Evolutionary conservation across 92 coral and sea anemone species (phyloP).

Genomic region (Umimayanthus chanpuru): DNA sequence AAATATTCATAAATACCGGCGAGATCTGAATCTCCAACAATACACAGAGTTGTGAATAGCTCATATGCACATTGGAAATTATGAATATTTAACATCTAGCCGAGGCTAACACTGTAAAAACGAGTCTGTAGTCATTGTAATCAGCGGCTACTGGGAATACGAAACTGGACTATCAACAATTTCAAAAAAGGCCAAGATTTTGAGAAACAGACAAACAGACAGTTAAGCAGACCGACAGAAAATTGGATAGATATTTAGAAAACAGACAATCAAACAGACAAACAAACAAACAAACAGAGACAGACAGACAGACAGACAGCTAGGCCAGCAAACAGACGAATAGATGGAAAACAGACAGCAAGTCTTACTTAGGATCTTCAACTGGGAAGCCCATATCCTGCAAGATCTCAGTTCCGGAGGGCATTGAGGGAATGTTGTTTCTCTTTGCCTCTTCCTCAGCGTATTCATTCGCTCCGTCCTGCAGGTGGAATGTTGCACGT

Average conservation of each 20-base stretch:
- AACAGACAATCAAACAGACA: not conserved
- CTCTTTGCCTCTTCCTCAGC: conserved; percentile 73
- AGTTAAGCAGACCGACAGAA: not conserved
- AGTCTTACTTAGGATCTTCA: conserved; percentile 57
- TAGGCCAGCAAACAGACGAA: not conserved
- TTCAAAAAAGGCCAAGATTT: no score
- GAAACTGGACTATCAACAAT: no score
- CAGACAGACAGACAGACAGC: not conserved
- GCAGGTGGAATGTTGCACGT: conserved; percentile 2
- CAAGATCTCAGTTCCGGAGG: conserved; percentile 72
- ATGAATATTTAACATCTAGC: no score
- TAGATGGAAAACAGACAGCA: not conserved
- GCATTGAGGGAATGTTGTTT: conserved; percentile 79
- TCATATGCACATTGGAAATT: no score
- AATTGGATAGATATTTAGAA: not conserved
- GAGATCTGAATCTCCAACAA: no score
- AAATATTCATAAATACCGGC: no score
- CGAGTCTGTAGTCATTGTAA: no score
- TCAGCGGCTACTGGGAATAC: no score
- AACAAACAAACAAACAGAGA: no score
- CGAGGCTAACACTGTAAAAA: no score
- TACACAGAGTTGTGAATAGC: no score
- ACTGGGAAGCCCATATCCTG: conserved; percentile 86
- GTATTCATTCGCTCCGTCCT: conserved; percentile 84
- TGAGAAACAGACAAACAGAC: no score